A percentile compares a stretch with the other conserved stretches of the same genome.
These are phyloP conservation scores for Clytia hemisphaerica DNA, from an alignment of 30 jellyfish, hydroid and myxozoan genomes.

Conservation along the genomic window DNA sequence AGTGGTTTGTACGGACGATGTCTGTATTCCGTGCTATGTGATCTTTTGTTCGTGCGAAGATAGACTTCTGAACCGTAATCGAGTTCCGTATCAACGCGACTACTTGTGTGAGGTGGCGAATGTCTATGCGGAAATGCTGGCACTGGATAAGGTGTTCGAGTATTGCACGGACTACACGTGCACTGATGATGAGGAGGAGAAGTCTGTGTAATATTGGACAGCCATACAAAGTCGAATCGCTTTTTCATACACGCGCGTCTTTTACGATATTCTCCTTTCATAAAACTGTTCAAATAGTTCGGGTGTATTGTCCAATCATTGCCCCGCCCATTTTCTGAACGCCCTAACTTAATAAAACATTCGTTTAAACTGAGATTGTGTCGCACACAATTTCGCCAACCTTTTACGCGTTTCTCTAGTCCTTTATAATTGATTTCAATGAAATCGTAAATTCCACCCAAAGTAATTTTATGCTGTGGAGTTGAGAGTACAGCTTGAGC, in stretches of 20 bases:
- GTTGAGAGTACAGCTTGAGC: slow-evolving; percentile 53
- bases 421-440: slow-evolving; percentile 39
- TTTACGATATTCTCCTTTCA: slow-evolving; percentile 53
- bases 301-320: slow-evolving; percentile 70
- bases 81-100: too few relatives aligned
- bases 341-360: slow-evolving; percentile 57
- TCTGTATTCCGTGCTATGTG: too few relatives aligned
- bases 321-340: slow-evolving; percentile 59
- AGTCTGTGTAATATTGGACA: too few relatives aligned
- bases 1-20: too few relatives aligned
- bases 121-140: too few relatives aligned
- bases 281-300: slow-evolving; percentile 39
- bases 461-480: slow-evolving; percentile 25
- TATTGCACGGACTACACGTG: too few relatives aligned
- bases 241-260: slow-evolving; percentile 15
- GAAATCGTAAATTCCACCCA: slow-evolving; percentile 60
- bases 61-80: too few relatives aligned
- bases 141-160: too few relatives aligned
- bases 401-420: slow-evolving; percentile 44
- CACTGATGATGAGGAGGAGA: too few relatives aligned
- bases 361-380: slow-evolving; percentile 54
- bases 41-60: too few relatives aligned
- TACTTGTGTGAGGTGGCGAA: too few relatives aligned
- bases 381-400: slow-evolving; percentile 72
- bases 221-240: background rate